A percentile compares a stretch with the other conserved stretches of the same genome.
These are phyloP conservation scores for Microchrysa polita DNA, from an alignment of 2,888 invertebrate genomes.

Conservation along the genomic window DNA sequence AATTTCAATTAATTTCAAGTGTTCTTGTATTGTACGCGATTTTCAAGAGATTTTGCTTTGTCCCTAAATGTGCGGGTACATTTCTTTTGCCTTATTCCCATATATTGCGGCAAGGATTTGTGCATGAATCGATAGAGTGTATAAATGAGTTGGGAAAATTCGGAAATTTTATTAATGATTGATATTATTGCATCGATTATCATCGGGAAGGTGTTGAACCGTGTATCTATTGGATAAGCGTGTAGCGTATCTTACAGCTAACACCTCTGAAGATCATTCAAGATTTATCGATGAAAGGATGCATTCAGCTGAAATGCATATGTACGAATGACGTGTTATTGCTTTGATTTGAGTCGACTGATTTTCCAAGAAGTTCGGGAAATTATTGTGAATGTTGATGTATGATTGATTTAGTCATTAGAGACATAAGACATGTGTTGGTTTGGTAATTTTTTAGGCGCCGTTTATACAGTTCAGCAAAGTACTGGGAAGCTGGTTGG, in stretches of 20 bases:
- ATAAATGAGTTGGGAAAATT: background rate
- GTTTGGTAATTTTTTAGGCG: background rate
- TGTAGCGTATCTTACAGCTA: background rate
- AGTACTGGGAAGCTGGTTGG: too few relatives aligned
- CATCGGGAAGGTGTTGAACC: conserved; percentile 20
- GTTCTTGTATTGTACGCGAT: conserved; percentile 1
- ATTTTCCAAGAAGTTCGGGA: too few relatives aligned
- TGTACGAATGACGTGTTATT: background rate
- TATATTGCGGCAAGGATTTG: too few relatives aligned
- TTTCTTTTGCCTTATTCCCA: too few relatives aligned
- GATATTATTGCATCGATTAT: background rate
- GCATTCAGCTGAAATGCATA: background rate
- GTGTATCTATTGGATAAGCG: background rate
- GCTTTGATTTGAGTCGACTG: background rate
- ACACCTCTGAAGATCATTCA: conserved; percentile 34
- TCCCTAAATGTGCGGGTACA: background rate
- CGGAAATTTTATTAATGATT: background rate
- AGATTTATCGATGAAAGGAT: conserved; percentile 26
- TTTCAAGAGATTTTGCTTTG: conserved; percentile 4
- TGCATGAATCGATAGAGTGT: too few relatives aligned
- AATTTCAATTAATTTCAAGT: conserved; percentile 44
- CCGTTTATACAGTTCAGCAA: background rate
- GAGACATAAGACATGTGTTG: too few relatives aligned
- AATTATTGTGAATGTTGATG: too few relatives aligned
- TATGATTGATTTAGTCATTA: too few relatives aligned